Percentiles rank a stretch among this genome's conserved stretches.
Conservation (phyloP, 2,888 invertebrate species). For the Aphodius granarius region DNA sequence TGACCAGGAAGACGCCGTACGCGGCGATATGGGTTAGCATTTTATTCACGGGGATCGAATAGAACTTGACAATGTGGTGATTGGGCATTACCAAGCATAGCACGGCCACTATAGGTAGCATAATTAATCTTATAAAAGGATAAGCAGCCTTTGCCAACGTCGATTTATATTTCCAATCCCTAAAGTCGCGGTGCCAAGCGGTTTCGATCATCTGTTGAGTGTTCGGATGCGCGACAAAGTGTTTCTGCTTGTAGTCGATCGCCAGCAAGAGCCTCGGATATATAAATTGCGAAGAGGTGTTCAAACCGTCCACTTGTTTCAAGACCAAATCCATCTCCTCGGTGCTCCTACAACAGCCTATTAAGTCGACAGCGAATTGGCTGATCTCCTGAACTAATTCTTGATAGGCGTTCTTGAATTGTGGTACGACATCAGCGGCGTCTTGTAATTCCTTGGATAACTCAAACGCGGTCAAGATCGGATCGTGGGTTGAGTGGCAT, state of each 20-base stretch:
- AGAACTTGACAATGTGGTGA: constrained; percentile 56
- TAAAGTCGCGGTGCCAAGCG: constrained; percentile 63
- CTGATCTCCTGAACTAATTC: constrained; percentile 60
- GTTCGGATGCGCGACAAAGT: constrained; percentile 75
- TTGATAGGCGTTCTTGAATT: constrained; percentile 65
- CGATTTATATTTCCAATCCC: constrained; percentile 43
- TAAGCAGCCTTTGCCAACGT: constrained; percentile 28
- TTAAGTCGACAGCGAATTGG: constrained; percentile 60
- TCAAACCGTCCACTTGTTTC: constrained; percentile 56
- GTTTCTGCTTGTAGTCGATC: constrained; percentile 68
- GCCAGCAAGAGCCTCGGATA: constrained; percentile 70
- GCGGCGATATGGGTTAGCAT: constrained; percentile 69
- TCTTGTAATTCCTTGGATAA: constrained; percentile 62
- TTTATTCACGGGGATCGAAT: constrained; percentile 69
- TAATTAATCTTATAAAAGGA: constrained; percentile 49
- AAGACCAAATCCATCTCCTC: constrained; percentile 69
- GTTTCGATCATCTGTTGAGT: constrained; percentile 68
- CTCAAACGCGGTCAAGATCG: constrained; percentile 67
- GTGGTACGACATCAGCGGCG: constrained; percentile 61
- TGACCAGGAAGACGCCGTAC: constrained; percentile 66
- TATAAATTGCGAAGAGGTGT: constrained; percentile 54
- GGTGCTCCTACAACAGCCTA: constrained; percentile 66
- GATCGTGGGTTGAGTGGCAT: constrained; percentile 66
- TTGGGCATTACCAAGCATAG: constrained; percentile 53
- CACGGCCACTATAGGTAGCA: constrained; percentile 54